These are phyloP conservation scores for Blastobasis lacticolella DNA, from an alignment of 2,888 invertebrate species.

Conservation along the genomic window DNA sequence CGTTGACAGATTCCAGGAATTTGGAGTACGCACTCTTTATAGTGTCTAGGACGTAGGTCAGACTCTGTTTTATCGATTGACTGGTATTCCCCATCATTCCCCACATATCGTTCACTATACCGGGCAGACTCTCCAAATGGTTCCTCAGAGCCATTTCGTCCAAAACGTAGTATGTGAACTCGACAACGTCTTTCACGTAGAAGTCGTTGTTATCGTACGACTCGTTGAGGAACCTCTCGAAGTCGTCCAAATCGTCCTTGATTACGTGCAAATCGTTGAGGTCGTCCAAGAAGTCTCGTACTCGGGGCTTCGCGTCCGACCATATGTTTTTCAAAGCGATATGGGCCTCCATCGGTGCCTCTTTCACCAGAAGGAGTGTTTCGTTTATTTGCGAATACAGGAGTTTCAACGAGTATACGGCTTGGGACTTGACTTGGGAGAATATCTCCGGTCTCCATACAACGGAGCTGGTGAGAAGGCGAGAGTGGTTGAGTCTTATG, in stretches of 20 bases:
- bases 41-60: conserved; percentile 82
- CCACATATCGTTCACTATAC: conserved; percentile 87
- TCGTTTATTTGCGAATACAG: conserved; percentile 61
- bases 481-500: conserved; percentile 87
- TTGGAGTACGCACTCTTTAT: conserved; percentile 82
- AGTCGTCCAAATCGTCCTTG: conserved; percentile 80
- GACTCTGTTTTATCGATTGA: conserved; percentile 82
- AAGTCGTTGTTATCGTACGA: conserved; percentile 89
- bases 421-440: conserved; percentile 49
- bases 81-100: conserved; percentile 90
- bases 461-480: conserved; percentile 84
- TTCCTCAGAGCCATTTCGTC: conserved; percentile 86
- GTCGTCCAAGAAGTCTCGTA: conserved; percentile 82
- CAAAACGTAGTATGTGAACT: conserved; percentile 78
- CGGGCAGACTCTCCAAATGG: conserved; percentile 85
- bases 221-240: conserved; percentile 81
- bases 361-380: conserved; percentile 56
- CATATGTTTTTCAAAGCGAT: conserved; percentile 81
- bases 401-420: conserved; percentile 41
- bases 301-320: conserved; percentile 82
- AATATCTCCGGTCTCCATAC: conserved; percentile 86
- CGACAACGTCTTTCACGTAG: conserved; percentile 85
- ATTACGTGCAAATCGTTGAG: conserved; percentile 81
- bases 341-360: conserved; percentile 79
- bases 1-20: conserved; percentile 79